Evolutionary conservation across 2,797 vertebrate species (phyloP), one percentile per base, ranked within the genome.

Genomic region (Lutjanus argentimaculatus): DNA sequence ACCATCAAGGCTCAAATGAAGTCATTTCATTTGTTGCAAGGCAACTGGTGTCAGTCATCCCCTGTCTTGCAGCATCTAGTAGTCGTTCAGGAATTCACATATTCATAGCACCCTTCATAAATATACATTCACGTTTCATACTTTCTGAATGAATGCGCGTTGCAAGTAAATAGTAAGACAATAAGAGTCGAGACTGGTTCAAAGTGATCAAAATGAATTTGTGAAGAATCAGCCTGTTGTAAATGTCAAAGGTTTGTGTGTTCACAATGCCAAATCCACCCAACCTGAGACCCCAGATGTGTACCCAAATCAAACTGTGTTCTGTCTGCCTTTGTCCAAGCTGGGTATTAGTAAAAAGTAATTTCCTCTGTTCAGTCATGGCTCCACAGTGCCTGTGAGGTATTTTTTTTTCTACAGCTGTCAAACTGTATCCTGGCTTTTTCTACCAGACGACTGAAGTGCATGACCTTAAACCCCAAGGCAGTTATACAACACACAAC

Each of bases 281-380:
- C 62, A 70, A 58, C 49, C 65, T 63, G 21, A 77, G 80, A 85
- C 90, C 85, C 83, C 82, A 77, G 68, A 81, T 84, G 83, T 87
- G 72, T 25, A 70, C 56, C 87, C 67, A 82, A 85, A 87, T 87
- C 82, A 84, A 87, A 77, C 65, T 78, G 75, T 72, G 61, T 45
- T 77, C 79, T 61, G 77, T 89, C 79, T 79, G 79, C 75, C 63
- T 89, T 88, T 90, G 86, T 86, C 88, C 80, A 79, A 51, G 58
- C 75, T 71, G 64, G 75, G 77, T 89, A 88, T 91, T 89, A 90
- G 87, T 78, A 79, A 82, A 89, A 93, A 88, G 86, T 86, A 58
- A 92, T 94, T 90, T 91, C 73, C 70, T 67, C 72, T 82, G 89
- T 85, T 90, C 87, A 85, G 86, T 89, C 90, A 83, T 65, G 75